Percentiles rank a stretch among this genome's conserved stretches.
phyloP scores from a whole-genome alignment of 2,888 invertebrate species.

The Drosophila fungiperda region DNA sequence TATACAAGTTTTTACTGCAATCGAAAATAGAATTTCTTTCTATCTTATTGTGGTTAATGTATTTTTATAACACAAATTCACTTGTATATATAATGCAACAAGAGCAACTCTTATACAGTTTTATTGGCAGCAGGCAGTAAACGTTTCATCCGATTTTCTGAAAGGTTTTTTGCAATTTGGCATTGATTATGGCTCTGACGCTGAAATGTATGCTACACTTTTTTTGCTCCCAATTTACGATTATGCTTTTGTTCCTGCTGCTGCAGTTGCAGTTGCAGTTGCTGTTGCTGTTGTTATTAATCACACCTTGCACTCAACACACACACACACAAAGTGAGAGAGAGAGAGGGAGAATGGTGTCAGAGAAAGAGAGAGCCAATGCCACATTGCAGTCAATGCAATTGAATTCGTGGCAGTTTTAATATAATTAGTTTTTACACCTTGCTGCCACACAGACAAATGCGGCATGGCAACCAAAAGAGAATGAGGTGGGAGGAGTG shows the following conservation, averaged over 20 bases:
- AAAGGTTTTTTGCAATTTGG: conserved; percentile 21
- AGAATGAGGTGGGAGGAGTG: background rate
- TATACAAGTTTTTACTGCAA: background rate
- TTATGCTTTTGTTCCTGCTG: conserved; percentile 14
- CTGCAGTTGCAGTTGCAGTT: conserved; percentile 1
- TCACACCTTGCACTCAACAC: conserved; percentile 33
- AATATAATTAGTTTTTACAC: conserved; percentile 80
- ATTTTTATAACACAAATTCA: background rate
- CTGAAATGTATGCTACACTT: conserved; percentile 64
- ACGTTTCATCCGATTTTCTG: background rate
- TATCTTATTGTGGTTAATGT: background rate
- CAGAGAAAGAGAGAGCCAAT: background rate
- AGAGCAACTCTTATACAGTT: background rate
- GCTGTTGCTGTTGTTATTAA: conserved; percentile 27
- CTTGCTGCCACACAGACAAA: conserved; percentile 53
- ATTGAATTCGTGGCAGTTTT: conserved; percentile 80
- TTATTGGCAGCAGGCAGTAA: background rate
- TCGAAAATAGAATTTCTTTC: background rate
- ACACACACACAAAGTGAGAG: conserved; percentile 12
- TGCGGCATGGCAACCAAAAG: background rate
- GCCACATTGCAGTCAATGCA: conserved; percentile 59
- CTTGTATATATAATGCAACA: background rate
- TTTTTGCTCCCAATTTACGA: conserved; percentile 29
- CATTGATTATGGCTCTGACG: conserved; percentile 65
- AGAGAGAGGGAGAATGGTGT: background rate